Evolutionary conservation across 1,140 invertebrate genomes (phyloP), one percentile per base, ranked within the genome.

Genomic region (Dreissena rostriformis): DNA sequence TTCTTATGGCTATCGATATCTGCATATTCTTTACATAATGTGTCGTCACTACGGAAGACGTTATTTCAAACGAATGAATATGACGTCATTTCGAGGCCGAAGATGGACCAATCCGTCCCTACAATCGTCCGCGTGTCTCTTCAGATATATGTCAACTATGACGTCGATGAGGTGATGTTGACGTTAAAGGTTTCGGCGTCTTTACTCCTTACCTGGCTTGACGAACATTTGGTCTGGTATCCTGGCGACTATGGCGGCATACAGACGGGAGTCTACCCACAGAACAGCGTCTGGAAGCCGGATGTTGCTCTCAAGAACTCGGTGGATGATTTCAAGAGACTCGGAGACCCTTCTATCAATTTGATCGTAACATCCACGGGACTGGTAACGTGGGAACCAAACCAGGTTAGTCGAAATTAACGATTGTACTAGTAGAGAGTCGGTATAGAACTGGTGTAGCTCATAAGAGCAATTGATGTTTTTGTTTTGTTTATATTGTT

Each of bases 271-370:
- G 29, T 68, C 19, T 68, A 68, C 26, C 66, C 66, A 26, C 57
- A 68, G 26, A 22, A 78, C 29, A 22, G 51, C 11, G 29, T 78
- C 22, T 68, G 61, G 76, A 66, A 67, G 24, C 76, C 76, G 29
- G 76, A 67, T 51, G 51, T 78, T 12, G 15, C 76, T 19, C 61
- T 78, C 6, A 51, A 78, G 51, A 78, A 67, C 52, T 66, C 39
- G 15, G 49, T 67, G 7, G 0, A 49, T 28, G 61, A 78, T 22
- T 78, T 49, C 63, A 66, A 52, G 19, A 61, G 6, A n/a, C 61
- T 78, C 10, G 65, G 76, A 49, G 61, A 15, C 22, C 19, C 61
- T 7, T 66, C 61, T 19, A n/a, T 78, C 15, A 67, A 67, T 67
- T 2, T 78, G 29, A 22, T 10, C 24, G 65, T 67, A 0, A 51